Evolutionary conservation across 2,113 vertebrate genomes (phyloP).

Genomic region (Sciurus niger): DNA sequence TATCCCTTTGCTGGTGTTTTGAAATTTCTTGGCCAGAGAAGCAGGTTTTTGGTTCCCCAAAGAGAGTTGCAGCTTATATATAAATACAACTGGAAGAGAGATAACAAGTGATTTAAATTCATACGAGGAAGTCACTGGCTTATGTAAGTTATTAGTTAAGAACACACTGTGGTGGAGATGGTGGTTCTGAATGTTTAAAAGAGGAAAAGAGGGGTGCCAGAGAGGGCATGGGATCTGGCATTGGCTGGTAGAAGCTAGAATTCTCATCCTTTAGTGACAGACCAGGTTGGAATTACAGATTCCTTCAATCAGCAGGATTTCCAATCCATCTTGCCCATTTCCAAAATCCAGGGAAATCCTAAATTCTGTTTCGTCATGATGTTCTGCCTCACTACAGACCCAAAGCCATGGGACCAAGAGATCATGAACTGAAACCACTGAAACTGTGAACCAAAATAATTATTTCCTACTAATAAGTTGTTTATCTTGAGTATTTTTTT

Average conservation of each 20-base stretch:
- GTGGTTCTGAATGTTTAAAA: conserved; percentile 7
- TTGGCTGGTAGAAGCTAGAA: neutral
- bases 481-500: neutral
- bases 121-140: neutral
- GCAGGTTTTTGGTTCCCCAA: neutral
- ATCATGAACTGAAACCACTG: neutral
- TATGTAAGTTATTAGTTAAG: conserved; percentile 54
- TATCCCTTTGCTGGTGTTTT: neutral
- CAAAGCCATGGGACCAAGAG: neutral
- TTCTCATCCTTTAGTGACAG: neutral
- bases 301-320: neutral
- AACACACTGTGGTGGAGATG: neutral
- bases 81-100: conserved; percentile 24
- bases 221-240: neutral
- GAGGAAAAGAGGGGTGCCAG: neutral
- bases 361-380: neutral
- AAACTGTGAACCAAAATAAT: neutral
- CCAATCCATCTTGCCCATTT: neutral
- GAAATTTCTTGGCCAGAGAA: conserved; percentile 38
- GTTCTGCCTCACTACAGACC: neutral
- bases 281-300: neutral
- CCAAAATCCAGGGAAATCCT: neutral
- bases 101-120: conserved; percentile 37
- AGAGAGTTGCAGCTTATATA: neutral
- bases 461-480: neutral